Percentiles rank a stretch among this genome's conserved stretches.
These are phyloP conservation scores for Carabus problematicus DNA, from an alignment of 2,888 invertebrate species.

Conservation along the genomic window DNA sequence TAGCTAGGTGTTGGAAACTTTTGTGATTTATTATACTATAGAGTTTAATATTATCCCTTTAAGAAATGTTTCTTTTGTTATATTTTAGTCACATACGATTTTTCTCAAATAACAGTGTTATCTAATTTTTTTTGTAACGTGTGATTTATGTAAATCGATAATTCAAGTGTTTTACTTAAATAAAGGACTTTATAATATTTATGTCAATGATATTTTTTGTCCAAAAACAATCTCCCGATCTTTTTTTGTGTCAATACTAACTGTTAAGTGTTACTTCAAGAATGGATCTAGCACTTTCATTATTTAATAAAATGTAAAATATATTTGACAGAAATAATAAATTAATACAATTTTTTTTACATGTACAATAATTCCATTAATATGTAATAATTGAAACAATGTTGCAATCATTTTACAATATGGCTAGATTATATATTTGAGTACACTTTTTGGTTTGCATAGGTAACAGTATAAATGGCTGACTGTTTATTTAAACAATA, in stretches of 20 bases:
- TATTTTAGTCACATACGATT: conserved; percentile 11
- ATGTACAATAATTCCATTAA: too few species aligned
- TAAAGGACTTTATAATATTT: conserved; percentile 33
- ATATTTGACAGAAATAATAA: not conserved
- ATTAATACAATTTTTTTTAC: too few species aligned
- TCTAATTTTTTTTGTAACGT: conserved; percentile 35
- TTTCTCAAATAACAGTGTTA: conserved; percentile 19
- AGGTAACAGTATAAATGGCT: conserved; percentile 19
- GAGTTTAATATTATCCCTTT: conserved; percentile 23
- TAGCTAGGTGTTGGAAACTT: conserved; percentile 19
- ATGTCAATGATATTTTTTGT: conserved; percentile 4
- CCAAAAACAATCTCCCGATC: not conserved
- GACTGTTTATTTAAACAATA: conserved; percentile 11
- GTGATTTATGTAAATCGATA: conserved; percentile 36
- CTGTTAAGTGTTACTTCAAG: not conserved
- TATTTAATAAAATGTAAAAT: conserved; percentile 10
- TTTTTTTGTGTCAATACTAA: not conserved
- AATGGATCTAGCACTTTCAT: not conserved
- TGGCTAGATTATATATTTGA: conserved; percentile 15
- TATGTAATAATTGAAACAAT: too few species aligned
- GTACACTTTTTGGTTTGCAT: conserved; percentile 15
- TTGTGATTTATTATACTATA: conserved; percentile 34
- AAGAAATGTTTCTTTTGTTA: conserved; percentile 17
- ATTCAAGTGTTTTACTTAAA: conserved; percentile 40
- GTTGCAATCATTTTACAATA: too few species aligned